Evolutionary conservation across 1,140 invertebrate species (phyloP), one percentile per base, ranked within the genome.

Genomic region (Drosophila erecta): DNA sequence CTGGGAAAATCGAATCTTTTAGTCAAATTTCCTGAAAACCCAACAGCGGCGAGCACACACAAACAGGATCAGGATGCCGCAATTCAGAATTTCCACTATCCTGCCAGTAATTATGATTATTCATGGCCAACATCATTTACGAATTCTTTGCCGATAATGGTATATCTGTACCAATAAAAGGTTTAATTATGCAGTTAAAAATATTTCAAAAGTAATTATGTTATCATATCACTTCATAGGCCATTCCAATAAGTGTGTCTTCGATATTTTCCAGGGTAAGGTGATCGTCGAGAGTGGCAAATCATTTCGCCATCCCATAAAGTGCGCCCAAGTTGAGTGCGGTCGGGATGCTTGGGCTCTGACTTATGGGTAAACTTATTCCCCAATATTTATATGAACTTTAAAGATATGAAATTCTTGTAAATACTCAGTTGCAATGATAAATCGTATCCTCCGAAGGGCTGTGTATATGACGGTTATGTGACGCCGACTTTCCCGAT

Each of bases 1-100:
- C 67, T 41, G 33, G 58, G 76, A 64, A 83, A 85, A 86, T 81
- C 66, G 55, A 86, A 74, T 80, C 62, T 65, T 55, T 72, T 66
- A 81, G 81, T 69, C 44, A 70, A 76, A 81, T 74, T 86, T 81
- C 43, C 62, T 73, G 58, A 7, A 59, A 77, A 77, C 37, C 30
- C 44, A 46, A 55, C 30, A 27, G 35, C 27, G 35, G 47, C 43
- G 46, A 33, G 10, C 55, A 14, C 40, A 55, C n/a, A 46, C 24
- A 40, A 12, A 27, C 15, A 79, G 37, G 14, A 38, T 14, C n/a
- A 44, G 46, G 62, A 84, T 84, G 80, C 43, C 55, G 10, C 70
- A 50, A 37, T 60, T 33, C 24, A 51, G 4, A 46, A 24, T 35
- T 17, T 49, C 41, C 20, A 20, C 46, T 27, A 40, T 70, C 17